A percentile compares a stretch with the other conserved stretches of the same genome.
phyloP scores from a whole-genome alignment of 2,113 vertebrate species.

The Labeo rohita region DNA sequence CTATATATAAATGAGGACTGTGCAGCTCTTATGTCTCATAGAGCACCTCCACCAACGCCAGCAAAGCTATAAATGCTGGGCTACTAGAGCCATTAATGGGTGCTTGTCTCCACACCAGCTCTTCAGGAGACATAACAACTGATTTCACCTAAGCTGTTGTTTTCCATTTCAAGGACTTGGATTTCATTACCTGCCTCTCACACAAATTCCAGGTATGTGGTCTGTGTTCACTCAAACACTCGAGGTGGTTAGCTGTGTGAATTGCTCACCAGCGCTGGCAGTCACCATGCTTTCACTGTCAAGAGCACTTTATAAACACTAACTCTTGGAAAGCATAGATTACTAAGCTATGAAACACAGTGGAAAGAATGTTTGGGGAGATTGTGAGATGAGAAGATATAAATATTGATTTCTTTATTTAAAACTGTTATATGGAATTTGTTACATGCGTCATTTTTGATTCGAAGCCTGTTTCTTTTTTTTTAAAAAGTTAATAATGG shows the following conservation, averaged over 20 bases:
- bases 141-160: slow-evolving; percentile 40
- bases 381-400: not conserved
- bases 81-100: not conserved
- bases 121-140: slow-evolving; percentile 36
- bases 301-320: slow-evolving; percentile 25
- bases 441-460: not conserved
- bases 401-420: not conserved
- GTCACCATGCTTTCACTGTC: not conserved
- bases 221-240: slow-evolving; percentile 36
- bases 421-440: not conserved
- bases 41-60: not conserved
- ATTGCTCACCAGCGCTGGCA: slow-evolving; percentile 17
- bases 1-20: not conserved
- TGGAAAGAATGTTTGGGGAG: not conserved
- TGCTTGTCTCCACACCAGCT: slow-evolving; percentile 30
- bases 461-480: not conserved
- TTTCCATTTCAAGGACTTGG: slow-evolving; percentile 44
- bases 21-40: not conserved
- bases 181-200: slow-evolving; percentile 38
- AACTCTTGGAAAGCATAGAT: not conserved
- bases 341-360: not conserved
- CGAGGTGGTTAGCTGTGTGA: slow-evolving; percentile 33
- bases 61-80: slow-evolving; percentile 22
- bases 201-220: slow-evolving; percentile 29
- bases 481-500: no score